Evolutionary conservation across 1,140 invertebrate genomes (phyloP).

Genomic region (Papilio dardanus): DNA sequence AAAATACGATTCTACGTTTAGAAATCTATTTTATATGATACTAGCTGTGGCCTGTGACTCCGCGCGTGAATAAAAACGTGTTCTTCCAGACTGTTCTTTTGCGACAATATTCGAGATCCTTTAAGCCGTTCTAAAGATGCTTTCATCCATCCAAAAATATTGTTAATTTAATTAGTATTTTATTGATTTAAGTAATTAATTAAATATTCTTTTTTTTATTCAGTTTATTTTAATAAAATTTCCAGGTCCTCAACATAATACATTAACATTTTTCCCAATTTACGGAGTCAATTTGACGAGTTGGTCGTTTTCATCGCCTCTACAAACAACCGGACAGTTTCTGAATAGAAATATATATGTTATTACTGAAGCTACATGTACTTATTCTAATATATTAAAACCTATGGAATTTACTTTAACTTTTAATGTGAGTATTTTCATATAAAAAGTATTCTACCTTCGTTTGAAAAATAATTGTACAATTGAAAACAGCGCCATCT

Average conservation of each 20-base stretch:
- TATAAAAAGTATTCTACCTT: not conserved
- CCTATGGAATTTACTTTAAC: slow-evolving; percentile 49
- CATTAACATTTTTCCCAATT: slow-evolving; percentile 53
- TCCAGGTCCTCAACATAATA: slow-evolving; percentile 61
- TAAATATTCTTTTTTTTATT: too few species aligned
- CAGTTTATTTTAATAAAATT: not conserved
- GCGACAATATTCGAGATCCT: not conserved
- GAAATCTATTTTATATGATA: not conserved
- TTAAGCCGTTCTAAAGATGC: not conserved
- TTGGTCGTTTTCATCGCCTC: slow-evolving; percentile 54
- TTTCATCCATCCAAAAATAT: too few species aligned
- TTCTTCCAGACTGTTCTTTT: not conserved
- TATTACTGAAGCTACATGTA: slow-evolving; percentile 49
- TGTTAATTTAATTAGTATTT: too few species aligned
- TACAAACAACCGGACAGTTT: slow-evolving; percentile 5
- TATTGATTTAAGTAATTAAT: too few species aligned
- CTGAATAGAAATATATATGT: slow-evolving; percentile 52
- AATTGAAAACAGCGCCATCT: too few species aligned
- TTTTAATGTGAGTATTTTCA: slow-evolving; percentile 45
- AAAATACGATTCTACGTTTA: too few species aligned
- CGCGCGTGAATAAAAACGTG: not conserved
- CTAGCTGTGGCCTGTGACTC: not conserved
- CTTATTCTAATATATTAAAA: slow-evolving; percentile 46
- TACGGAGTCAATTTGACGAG: slow-evolving; percentile 39
- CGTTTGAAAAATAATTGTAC: too few species aligned